These are phyloP conservation scores for Drosophila rellima DNA, from an alignment of 2,888 invertebrate genomes.

Conservation along the genomic window DNA sequence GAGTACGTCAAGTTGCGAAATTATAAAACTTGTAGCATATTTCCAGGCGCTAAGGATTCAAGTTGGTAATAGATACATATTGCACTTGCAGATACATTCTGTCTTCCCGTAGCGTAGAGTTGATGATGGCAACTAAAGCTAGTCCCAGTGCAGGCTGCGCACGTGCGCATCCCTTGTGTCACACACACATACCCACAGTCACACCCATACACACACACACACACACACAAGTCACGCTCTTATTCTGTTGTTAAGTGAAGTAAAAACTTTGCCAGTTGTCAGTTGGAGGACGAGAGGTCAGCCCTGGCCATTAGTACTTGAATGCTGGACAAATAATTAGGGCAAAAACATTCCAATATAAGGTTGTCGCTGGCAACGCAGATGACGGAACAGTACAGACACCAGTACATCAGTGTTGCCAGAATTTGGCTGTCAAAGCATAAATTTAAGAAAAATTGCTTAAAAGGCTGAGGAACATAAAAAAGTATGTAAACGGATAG, in stretches of 20 bases:
- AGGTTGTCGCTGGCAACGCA: conserved; percentile 44
- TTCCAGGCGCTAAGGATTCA: conserved; percentile 34
- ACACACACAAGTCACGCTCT: conserved; percentile 55
- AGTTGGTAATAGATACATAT: conserved; percentile 42
- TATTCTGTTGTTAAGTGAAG: conserved; percentile 62
- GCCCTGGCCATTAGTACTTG: conserved; percentile 73
- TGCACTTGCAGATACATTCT: conserved; percentile 24
- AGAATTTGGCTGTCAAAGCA: background rate
- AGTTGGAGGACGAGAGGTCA: conserved; percentile 45
- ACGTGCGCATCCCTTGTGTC: conserved; percentile 46
- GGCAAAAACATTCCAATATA: conserved; percentile 56
- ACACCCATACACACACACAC: conserved; percentile 43
- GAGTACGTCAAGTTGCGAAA: conserved; percentile 53
- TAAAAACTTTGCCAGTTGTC: conserved; percentile 32
- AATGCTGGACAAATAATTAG: conserved; percentile 79
- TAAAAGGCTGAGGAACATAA: background rate
- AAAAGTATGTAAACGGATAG: no score
- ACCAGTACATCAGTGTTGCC: conserved; percentile 1
- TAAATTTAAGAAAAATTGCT: background rate
- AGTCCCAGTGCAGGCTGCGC: conserved; percentile 15
- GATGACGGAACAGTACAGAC: conserved; percentile 9
- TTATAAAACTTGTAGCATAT: conserved; percentile 71
- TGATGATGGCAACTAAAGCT: conserved; percentile 31
- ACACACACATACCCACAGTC: conserved; percentile 46
- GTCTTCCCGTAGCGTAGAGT: conserved; percentile 21